Base-by-base conservation (phyloP, 1,140 invertebrate species). In the Habropoda laboriosa region DNA sequence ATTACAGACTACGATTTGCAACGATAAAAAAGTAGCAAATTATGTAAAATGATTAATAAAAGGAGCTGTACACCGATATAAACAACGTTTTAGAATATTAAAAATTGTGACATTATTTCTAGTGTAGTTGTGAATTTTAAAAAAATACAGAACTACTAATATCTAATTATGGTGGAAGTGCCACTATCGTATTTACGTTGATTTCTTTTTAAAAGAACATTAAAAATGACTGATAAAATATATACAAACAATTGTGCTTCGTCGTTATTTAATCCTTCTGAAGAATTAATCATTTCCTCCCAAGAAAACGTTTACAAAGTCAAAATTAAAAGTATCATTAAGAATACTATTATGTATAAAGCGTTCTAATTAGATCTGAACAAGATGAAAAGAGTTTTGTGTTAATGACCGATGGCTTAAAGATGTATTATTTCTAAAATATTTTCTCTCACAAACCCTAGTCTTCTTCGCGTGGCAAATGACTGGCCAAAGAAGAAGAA, bases 341-440 rank as follows among this genome's bases (percentile, higher is more conserved):
- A 49, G 42, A 38, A 67, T 53, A 70, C 64, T 68, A 79, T 80
- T 85, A 85, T 45, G 42, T 85, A 81, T 85, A 86, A 86, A 82
- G 24, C 40, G 61, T 42, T 80, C 72, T 68, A 86, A 86, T 86
- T 86, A 86, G 72, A 66, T 66, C 60, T 66, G 71, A 42, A 60
- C 61, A 80, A 82, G 79, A 82, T 21, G 60, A 40, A 32, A 35
- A 49, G 53, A 67, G 76, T 35, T 30, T 27, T 18, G 40, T 61
- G 45, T 85, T 86, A 86, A 86, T 86, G 85, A 70, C 45, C 51
- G 13, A 64, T 63, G 27, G 82, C 40, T 68, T 45, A 24, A 71
- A 64, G 58, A 18, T 55, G 30, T 47, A 51, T 13, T 61, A 49
- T 78, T 82, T 71, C 70, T 66, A 64, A 82, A 79, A 85, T 68